Evolutionary conservation across 2,797 vertebrate species (phyloP), one percentile per base, ranked within the genome.

Genomic region (Myiotriccus ornatus): DNA sequence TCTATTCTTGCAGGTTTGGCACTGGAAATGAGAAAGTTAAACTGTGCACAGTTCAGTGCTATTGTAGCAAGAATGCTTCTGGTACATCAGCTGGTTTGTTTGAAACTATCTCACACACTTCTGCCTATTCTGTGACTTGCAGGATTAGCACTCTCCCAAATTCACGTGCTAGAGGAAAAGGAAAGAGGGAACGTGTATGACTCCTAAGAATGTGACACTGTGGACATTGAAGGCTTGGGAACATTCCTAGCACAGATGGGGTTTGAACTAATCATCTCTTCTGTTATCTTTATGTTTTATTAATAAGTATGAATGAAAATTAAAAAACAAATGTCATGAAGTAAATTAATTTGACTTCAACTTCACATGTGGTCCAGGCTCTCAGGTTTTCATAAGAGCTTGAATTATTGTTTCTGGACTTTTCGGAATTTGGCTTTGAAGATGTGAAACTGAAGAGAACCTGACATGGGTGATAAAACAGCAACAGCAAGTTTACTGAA

Each of bases 401-500:
- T 70, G n/a, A 63, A 53, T 91, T 89, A 64, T 8, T 64, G 6
- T 59, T 87, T 80, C 64, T 71, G 19, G 32, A 65, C 23, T 70
- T 82, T 37, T 70, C 37, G 35, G 84, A 70, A 85, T 80, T 67
- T 18, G 15, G 55, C 24, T 93, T 93, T 83, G 59, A 63, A 60
- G 25, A 68, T 30, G 9, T 53, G 57, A 86, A 86, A 49, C 21
- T 43, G 30, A 88, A 49, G n/a, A 63, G 11, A 94, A 60, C 17
- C 15, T 91, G 75, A 85, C 64, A 53, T 7, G 52, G 24, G 37
- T 77, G 43, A 87, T 77, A 10, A 71, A 91, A 80, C 12, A 64
- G 49, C 76, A 74, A 79, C 14, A 89, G 32, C 16, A 84, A 94
- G 32, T 79, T 93, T 67, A 64, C 62, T 43, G 30, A 79, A 88